Evolutionary conservation across 2,797 vertebrate genomes (phyloP), one percentile per base, ranked within the genome.

Genomic region (Prionace glauca): DNA sequence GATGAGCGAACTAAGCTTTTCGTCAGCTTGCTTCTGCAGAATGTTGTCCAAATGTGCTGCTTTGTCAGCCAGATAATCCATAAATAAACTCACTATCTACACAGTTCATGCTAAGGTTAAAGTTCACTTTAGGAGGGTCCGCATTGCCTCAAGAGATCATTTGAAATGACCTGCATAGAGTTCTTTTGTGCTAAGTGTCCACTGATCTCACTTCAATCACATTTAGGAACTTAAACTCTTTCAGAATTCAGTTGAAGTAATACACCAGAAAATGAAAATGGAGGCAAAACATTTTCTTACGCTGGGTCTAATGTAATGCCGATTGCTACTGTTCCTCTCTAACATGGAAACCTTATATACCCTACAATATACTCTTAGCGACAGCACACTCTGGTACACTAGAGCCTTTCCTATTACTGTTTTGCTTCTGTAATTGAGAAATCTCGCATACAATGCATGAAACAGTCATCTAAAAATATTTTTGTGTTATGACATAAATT

Each of bases 41-140:
- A 90, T 20, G 32, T 29, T 90, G 87, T 69, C 92, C 72, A 50
- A 94, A 72, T 72, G 20, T 71, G 92, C 36, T 50, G n/a, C 67
- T 94, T 72, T 72, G 41, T 94, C 69, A 45, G 62, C 36, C 67
- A 36, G 56, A 50, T 72, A 94, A 94, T 94, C 92, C 92, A 94
- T 94, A 94, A 94, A 94, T 94, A 94, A 94, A 94, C 65, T 69
- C 65, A 69, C 67, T 45, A 22, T 45, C 67, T 72, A 8, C 16
- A 45, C 62, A 94, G 92, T 72, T 94, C 92, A 71, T 41, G n/a
- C 92, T 16, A 45, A 94, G 92, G 67, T 94, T 94, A 69, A 94
- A 94, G 62, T 94, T 94, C 67, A 69, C 91, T 36, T 71, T 71
- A 71, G 26, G 88, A 91, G 60, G 29, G 56, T 41, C 65, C 18